Conservation (phyloP, 1,140 invertebrate genomes). For the Trinorchestia longiramus region DNA sequence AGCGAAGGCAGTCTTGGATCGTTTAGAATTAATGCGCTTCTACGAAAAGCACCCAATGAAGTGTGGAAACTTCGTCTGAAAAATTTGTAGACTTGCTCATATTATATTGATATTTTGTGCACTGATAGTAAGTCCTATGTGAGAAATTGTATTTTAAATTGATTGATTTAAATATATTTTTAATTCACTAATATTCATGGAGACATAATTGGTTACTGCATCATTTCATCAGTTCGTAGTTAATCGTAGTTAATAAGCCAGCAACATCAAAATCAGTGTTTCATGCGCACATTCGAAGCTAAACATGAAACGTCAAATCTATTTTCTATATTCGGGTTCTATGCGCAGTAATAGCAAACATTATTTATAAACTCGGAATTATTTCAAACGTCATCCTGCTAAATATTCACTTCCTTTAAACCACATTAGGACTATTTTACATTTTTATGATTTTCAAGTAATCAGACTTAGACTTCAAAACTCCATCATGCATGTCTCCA, state of each 20-base stretch:
- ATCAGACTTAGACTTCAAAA: no score
- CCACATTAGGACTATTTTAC: neutral
- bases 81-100: neutral
- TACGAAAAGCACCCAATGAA: neutral
- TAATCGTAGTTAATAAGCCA: no score
- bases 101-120: neutral
- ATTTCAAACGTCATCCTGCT: neutral
- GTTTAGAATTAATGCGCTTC: conserved; percentile 1
- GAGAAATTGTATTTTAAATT: neutral
- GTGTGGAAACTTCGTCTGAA: neutral
- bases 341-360: neutral
- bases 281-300: neutral
- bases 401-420: neutral
- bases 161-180: neutral
- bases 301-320: neutral
- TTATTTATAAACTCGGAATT: neutral
- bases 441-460: neutral
- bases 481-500: no score
- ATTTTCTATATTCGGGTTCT: neutral
- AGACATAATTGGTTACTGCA: neutral
- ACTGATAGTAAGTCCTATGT: neutral
- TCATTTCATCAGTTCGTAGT: neutral
- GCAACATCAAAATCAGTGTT: neutral
- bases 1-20: neutral
- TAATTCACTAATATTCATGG: neutral